Evolutionary conservation across 2,888 invertebrate genomes (phyloP).

Genomic region (Polyommatus icarus): DNA sequence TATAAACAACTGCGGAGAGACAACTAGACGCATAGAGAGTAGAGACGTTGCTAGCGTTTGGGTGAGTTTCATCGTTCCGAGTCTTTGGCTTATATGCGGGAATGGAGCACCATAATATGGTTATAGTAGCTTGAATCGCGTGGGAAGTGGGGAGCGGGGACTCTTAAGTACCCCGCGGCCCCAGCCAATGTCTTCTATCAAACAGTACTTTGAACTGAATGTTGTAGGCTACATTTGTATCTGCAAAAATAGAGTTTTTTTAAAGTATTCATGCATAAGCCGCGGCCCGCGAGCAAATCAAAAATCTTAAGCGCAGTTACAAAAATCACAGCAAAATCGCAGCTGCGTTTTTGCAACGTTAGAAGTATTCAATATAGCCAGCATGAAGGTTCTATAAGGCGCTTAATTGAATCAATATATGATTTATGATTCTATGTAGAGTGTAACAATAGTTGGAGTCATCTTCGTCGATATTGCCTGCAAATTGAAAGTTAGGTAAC

Average conservation of each 20-base stretch:
- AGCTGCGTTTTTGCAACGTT: slow-evolving; percentile 1
- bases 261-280: background rate
- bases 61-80: too few species aligned
- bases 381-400: background rate
- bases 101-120: too few species aligned
- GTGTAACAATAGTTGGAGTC: slow-evolving; percentile 10
- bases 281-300: background rate
- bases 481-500: background rate
- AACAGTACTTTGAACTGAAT: too few species aligned
- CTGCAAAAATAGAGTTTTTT: too few species aligned
- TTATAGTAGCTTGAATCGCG: too few species aligned
- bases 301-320: background rate
- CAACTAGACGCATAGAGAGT: too few species aligned
- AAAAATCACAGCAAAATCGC: background rate
- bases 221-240: too few species aligned
- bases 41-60: too few species aligned
- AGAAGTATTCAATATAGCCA: background rate
- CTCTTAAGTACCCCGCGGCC: too few species aligned
- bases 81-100: too few species aligned
- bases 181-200: too few species aligned
- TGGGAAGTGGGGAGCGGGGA: too few species aligned
- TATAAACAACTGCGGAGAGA: background rate
- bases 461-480: background rate
- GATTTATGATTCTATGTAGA: slow-evolving; percentile 6
- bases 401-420: slow-evolving; percentile 30